Evolutionary conservation across 2,113 vertebrate genomes (phyloP).

Genomic region (Sinocyclocheilus anshuiensis): DNA sequence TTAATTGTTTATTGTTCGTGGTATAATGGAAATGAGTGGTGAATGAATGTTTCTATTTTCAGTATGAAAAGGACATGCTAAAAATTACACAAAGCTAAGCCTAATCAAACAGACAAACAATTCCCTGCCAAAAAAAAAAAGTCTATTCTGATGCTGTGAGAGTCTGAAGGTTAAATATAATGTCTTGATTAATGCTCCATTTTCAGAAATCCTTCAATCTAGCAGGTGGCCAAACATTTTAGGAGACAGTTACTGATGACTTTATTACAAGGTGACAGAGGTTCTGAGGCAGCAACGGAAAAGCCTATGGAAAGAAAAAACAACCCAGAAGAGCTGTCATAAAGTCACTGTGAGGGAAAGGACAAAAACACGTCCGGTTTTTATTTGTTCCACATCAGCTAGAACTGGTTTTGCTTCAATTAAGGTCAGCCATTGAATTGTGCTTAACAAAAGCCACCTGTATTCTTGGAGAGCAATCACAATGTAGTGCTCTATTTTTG

Average conservation of each 20-base stretch:
- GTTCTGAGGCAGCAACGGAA: neutral
- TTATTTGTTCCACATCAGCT: conserved; percentile 53
- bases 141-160: neutral
- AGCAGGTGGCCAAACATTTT: conserved; percentile 33
- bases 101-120: conserved; percentile 13
- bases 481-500: conserved; percentile 72
- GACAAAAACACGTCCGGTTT: conserved; percentile 36
- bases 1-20: neutral
- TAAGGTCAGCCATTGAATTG: conserved; percentile 52
- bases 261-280: conserved; percentile 40
- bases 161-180: neutral
- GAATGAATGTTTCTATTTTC: neutral
- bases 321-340: conserved; percentile 14
- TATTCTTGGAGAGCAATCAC: conserved; percentile 66
- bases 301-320: conserved; percentile 15
- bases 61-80: neutral
- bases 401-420: conserved; percentile 46
- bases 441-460: conserved; percentile 61
- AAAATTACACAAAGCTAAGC: neutral
- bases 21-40: neutral
- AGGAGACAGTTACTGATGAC: conserved; percentile 51
- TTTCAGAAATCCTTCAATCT: conserved; percentile 20
- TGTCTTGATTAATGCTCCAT: conserved; percentile 16
- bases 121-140: neutral
- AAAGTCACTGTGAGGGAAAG: conserved; percentile 31